These are phyloP conservation scores for Herpetotheres cachinnans DNA, from an alignment of 2,113 vertebrate species.

Conservation along the genomic window DNA sequence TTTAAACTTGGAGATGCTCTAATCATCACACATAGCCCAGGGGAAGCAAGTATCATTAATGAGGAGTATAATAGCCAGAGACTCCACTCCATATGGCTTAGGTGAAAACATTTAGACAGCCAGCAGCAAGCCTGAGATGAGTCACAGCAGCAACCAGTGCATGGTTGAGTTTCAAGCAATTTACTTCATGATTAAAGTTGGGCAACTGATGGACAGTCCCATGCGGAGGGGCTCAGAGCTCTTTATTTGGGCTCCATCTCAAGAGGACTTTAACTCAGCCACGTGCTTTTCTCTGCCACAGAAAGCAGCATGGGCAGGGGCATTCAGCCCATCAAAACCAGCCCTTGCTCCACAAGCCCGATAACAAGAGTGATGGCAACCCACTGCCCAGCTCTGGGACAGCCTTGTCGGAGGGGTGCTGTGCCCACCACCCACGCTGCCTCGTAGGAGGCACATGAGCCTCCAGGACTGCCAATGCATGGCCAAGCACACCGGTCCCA, in stretches of 20 bases:
- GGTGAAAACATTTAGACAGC: conserved; percentile 33
- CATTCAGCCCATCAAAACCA: background rate
- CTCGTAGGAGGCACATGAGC: background rate
- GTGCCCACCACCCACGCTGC: no score
- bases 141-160: background rate
- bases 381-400: accelerated
- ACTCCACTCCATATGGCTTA: background rate
- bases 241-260: background rate
- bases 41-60: background rate
- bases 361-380: accelerated
- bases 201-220: background rate
- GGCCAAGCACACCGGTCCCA: background rate
- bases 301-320: background rate
- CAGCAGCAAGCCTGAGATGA: conserved; percentile 3
- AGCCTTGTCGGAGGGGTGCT: background rate
- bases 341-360: background rate
- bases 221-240: background rate
- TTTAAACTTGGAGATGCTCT: background rate
- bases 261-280: background rate
- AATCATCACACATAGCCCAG: background rate
- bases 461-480: background rate
- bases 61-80: background rate
- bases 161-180: background rate
- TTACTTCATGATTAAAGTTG: background rate
- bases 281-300: background rate